Evolutionary conservation across 2,888 invertebrate genomes (phyloP), one percentile per base, ranked within the genome.

Genomic region (Allacma fusca): DNA sequence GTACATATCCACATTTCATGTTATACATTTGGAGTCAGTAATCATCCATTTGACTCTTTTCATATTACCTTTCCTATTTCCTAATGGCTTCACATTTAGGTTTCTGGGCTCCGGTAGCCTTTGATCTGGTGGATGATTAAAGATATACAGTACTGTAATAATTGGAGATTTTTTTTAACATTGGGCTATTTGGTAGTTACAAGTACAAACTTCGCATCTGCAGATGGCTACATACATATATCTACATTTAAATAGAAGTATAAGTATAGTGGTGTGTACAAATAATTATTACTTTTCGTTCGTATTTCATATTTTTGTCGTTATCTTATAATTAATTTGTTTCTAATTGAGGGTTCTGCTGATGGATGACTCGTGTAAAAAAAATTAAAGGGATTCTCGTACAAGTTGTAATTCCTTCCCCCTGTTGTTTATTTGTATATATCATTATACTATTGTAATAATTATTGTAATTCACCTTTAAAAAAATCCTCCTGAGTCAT

Each of bases 41-140:
- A n/a, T n/a, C n/a, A 23, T 23, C 59, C 23, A 13, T 23, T 59
- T 21, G n/a, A n/a, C n/a, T n/a, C 19, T 59, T 23, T 59, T 59
- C n/a, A 59, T 59, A 13, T 40, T 50, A 50, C n/a, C 50, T 50
- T 50, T 50, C n/a, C n/a, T n/a, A 50, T 50, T n/a, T 19, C 50
- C n/a, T 19, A 19, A 50, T 50, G n/a, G 50, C n/a, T 50, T 50
- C n/a, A 50, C n/a, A n/a, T 50, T 50, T 50, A n/a, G 50, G 50
- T 50, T 24, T 62, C 9, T 23, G 21, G 62, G 62, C 62, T 62
- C 62, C 62, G 62, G 62, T 62, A 62, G 62, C 62, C 62, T 26
- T 62, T 62, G 62, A 50, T 50, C 50, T 50, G 16, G 2, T 24
- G 2, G 24, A 26, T 24, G 62, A 62, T 62, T 59, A n/a, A 9